These are phyloP conservation scores for Synanthedon vespiformis DNA, from an alignment of 2,888 invertebrate species.

Conservation along the genomic window DNA sequence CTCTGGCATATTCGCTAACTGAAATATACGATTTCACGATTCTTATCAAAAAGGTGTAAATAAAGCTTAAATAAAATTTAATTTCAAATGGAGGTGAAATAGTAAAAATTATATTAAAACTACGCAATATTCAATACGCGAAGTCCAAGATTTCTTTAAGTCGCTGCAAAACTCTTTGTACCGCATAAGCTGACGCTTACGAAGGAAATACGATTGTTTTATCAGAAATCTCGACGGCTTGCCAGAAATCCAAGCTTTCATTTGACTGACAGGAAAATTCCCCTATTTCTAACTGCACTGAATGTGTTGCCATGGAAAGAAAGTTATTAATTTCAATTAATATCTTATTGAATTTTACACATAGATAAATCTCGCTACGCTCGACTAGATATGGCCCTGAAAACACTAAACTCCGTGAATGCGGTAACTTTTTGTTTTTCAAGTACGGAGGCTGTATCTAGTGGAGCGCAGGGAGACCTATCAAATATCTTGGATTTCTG, in stretches of 20 bases:
- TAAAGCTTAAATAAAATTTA: neutral
- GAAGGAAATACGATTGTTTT: neutral
- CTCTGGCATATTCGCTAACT: too few relatives aligned
- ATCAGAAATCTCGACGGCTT: neutral
- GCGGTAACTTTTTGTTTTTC: too few relatives aligned
- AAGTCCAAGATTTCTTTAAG: neutral
- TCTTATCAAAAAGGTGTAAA: too few relatives aligned
- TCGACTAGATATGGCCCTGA: too few relatives aligned
- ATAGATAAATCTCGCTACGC: too few relatives aligned
- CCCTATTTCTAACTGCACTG: neutral
- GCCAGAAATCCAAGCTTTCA: neutral
- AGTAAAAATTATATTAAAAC: neutral
- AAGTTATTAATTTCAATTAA: too few relatives aligned
- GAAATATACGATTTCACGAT: too few relatives aligned
- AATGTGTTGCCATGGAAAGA: neutral
- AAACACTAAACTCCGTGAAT: too few relatives aligned
- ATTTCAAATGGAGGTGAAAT: neutral
- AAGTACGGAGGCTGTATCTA: too few relatives aligned
- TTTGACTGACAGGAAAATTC: neutral
- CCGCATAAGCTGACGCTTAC: neutral
- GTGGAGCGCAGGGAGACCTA: too few relatives aligned
- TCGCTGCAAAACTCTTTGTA: neutral
- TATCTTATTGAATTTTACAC: too few relatives aligned
- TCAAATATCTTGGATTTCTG: too few relatives aligned
- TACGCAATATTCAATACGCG: neutral